A percentile compares a stretch with the other conserved stretches of the same genome.
Conservation (phyloP, 2,888 invertebrate genomes). For the Leucania comma region DNA sequence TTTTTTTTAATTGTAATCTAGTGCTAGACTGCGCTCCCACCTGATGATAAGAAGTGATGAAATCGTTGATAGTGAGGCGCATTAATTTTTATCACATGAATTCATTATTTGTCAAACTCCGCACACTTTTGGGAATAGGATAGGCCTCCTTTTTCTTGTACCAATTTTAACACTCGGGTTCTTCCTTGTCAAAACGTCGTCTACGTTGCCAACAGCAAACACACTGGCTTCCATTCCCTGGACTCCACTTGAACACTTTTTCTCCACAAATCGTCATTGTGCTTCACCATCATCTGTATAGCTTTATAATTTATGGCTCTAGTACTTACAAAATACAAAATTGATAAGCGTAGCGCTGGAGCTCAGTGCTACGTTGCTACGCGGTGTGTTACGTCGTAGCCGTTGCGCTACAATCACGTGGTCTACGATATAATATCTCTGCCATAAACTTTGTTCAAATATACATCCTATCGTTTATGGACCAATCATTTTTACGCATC, state of each 20-base stretch:
- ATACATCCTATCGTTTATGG: too few species aligned
- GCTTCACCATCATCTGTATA: too few species aligned
- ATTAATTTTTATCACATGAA: too few species aligned
- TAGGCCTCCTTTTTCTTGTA: not conserved
- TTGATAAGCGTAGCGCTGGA: not conserved
- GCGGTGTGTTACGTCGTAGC: constrained; percentile 7
- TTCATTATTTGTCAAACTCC: too few species aligned
- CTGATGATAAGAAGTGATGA: too few species aligned
- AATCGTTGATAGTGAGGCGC: too few species aligned
- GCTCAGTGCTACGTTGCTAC: not conserved
- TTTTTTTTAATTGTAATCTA: too few species aligned
- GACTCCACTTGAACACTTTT: not conserved
- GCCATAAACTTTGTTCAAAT: not conserved
- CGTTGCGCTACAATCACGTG: not conserved
- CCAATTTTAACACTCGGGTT: not conserved
- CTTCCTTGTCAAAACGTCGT: not conserved
- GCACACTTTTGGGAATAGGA: too few species aligned
- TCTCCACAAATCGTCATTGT: not conserved
- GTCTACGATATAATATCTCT: not conserved
- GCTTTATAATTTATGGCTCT: not conserved
- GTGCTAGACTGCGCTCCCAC: too few species aligned
- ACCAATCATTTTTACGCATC: not conserved
- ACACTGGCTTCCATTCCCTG: not conserved
- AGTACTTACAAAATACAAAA: not conserved
- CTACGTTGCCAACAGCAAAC: too few species aligned